A percentile compares a stretch with the other conserved stretches of the same genome.
Conservation (phyloP, 2,113 vertebrate genomes). For the Grallaria varia region DNA sequence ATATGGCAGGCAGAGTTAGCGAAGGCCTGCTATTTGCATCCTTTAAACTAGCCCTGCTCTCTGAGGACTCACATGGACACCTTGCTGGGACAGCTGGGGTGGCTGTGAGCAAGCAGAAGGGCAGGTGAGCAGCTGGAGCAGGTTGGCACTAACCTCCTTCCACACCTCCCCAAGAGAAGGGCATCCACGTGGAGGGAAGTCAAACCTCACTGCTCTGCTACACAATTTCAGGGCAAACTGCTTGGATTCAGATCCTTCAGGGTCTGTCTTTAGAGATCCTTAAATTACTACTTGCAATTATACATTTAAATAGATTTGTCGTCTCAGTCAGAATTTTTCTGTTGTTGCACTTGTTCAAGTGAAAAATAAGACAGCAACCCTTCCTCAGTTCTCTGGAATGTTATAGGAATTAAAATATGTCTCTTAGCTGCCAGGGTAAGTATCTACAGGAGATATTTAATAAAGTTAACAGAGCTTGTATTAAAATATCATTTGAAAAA, state of each 20-base stretch:
- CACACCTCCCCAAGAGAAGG: not conserved
- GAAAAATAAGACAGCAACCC: not conserved
- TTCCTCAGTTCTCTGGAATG: not conserved
- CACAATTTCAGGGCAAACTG: not conserved
- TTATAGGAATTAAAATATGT: not conserved
- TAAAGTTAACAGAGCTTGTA: not conserved
- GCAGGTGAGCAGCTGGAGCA: not conserved
- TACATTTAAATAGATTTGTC: not conserved
- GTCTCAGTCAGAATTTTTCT: not conserved
- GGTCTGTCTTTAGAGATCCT: not conserved
- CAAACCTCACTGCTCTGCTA: not conserved
- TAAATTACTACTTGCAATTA: not conserved
- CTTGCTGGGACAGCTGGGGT: not conserved
- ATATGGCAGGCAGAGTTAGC: not conserved
- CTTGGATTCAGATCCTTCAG: not conserved
- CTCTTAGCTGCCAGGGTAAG: not conserved
- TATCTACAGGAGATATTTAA: not conserved
- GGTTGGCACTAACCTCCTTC: not conserved
- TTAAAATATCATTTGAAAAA: not conserved
- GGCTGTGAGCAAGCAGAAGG: not conserved
- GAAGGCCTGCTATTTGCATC: not conserved
- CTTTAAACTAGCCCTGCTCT: not conserved
- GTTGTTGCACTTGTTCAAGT: not conserved
- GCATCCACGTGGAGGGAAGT: not conserved
- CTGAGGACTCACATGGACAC: rapidly evolving